A percentile compares a stretch with the other conserved stretches of the same genome.
phyloP scores from a whole-genome alignment of 2,888 invertebrate species.

The Subacronicta megacephala region DNA sequence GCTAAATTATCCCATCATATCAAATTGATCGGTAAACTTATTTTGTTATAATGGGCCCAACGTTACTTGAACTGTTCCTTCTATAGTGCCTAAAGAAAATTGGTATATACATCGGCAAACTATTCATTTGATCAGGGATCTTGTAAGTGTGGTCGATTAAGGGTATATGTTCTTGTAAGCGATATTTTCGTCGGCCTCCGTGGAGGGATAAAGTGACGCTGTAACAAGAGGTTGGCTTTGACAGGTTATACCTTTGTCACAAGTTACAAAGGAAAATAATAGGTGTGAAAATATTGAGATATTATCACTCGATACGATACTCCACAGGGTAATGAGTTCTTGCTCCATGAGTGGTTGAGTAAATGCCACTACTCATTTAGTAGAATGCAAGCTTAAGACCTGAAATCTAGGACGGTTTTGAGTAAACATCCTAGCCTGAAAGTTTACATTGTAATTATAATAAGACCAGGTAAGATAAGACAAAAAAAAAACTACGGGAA shows the following conservation, averaged over 20 bases:
- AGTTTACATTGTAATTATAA: no score
- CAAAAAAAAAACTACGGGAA: no score
- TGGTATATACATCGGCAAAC: conserved; percentile 12
- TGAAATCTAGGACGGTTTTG: no score
- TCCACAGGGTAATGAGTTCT: not conserved
- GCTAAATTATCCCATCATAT: conserved; percentile 39
- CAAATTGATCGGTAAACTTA: conserved; percentile 49
- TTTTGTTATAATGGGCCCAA: conserved; percentile 73
- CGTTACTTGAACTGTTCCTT: conserved; percentile 45
- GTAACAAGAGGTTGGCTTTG: conserved; percentile 79
- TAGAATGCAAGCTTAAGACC: no score
- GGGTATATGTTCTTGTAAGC: conserved; percentile 77
- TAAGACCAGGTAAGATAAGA: no score
- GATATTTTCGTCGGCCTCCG: conserved; percentile 75
- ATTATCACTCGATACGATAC: no score
- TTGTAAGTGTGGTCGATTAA: conserved; percentile 63
- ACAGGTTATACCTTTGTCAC: conserved; percentile 78
- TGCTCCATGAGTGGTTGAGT: not conserved
- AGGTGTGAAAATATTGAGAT: conserved; percentile 21
- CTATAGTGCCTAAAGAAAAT: conserved; percentile 18
- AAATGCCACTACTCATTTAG: not conserved
- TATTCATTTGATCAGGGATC: conserved; percentile 60
- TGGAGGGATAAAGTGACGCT: conserved; percentile 68
- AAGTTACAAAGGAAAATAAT: conserved; percentile 69
- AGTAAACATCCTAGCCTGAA: no score